These are phyloP conservation scores for Porites australiensis DNA, from an alignment of 64 coral and sea anemone species.

Conservation along the genomic window DNA sequence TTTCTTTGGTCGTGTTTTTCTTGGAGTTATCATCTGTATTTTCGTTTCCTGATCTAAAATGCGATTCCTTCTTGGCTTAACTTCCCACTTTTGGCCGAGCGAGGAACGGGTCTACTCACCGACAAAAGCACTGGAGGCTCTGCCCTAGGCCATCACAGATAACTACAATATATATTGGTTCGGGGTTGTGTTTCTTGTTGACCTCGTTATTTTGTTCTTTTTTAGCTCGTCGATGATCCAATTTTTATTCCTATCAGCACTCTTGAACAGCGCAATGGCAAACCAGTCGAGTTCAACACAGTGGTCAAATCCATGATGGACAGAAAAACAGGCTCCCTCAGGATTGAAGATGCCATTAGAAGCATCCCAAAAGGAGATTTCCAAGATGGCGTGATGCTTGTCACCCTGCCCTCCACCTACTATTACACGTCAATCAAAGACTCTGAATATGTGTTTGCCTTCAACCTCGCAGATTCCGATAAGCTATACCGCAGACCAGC, in stretches of 20 bases:
- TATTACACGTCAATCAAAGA: constrained; percentile 93
- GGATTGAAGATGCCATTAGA: constrained; percentile 89
- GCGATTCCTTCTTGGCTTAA: too few relatives aligned
- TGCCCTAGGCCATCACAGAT: too few relatives aligned
- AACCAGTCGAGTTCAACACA: constrained; percentile 69
- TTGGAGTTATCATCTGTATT: too few relatives aligned
- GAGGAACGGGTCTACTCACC: too few relatives aligned
- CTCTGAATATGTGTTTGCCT: constrained; percentile 95
- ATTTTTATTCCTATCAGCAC: constrained; percentile 95
- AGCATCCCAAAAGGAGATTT: constrained; percentile 95
- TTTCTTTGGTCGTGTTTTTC: too few relatives aligned
- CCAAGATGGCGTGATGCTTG: constrained; percentile 85
- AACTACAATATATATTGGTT: too few relatives aligned
- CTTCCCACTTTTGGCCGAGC: too few relatives aligned
- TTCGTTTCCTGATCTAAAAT: too few relatives aligned
- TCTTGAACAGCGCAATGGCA: constrained; percentile 85
- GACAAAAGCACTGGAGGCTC: too few relatives aligned
- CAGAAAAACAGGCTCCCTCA: constrained; percentile 76
- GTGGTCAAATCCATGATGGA: constrained; percentile 85
- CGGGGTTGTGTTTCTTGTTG: not conserved
- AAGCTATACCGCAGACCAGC: constrained; percentile 78
- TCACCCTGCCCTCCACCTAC: constrained; percentile 80
- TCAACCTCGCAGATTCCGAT: constrained; percentile 94
- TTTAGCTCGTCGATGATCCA: constrained; percentile 95
- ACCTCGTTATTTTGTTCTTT: not conserved